Evolutionary conservation across 2,888 invertebrate species (phyloP).

Genomic region (Harpagoxenus sublaevis): DNA sequence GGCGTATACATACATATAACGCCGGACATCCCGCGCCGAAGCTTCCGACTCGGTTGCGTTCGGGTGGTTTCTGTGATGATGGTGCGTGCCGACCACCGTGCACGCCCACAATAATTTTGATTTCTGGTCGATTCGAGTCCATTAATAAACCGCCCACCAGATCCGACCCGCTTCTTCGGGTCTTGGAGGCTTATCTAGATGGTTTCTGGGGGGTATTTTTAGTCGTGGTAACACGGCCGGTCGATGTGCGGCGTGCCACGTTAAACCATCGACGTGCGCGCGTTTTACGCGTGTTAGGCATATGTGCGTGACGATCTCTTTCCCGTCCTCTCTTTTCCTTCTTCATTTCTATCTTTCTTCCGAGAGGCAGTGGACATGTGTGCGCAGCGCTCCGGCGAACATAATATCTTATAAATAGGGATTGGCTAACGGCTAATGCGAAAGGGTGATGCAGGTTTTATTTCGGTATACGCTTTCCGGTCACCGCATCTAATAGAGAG

Average conservation of each 20-base stretch:
- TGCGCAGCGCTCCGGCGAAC: conserved; percentile 58
- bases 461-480: conserved; percentile 69
- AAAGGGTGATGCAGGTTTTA: conserved; percentile 74
- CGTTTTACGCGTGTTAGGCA: conserved; percentile 71
- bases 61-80: not conserved
- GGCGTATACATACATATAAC: too few species aligned
- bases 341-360: not conserved
- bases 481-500: conserved; percentile 47
- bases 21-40: not conserved
- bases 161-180: conserved; percentile 51
- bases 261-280: conserved; percentile 60
- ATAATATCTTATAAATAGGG: conserved; percentile 78
- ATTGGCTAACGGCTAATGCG: conserved; percentile 75
- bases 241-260: conserved; percentile 67
- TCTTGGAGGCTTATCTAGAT: conserved; percentile 77
- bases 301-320: conserved; percentile 60
- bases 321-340: not conserved
- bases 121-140: conserved; percentile 77
- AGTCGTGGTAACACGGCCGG: conserved; percentile 70
- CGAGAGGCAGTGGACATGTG: conserved; percentile 41
- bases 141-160: conserved; percentile 82
- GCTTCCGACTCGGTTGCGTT: not conserved
- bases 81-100: conserved; percentile 19
- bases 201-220: conserved; percentile 77
- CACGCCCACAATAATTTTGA: conserved; percentile 77